Conservation (phyloP, 2,113 vertebrate species). For the Symphodus melops region DNA sequence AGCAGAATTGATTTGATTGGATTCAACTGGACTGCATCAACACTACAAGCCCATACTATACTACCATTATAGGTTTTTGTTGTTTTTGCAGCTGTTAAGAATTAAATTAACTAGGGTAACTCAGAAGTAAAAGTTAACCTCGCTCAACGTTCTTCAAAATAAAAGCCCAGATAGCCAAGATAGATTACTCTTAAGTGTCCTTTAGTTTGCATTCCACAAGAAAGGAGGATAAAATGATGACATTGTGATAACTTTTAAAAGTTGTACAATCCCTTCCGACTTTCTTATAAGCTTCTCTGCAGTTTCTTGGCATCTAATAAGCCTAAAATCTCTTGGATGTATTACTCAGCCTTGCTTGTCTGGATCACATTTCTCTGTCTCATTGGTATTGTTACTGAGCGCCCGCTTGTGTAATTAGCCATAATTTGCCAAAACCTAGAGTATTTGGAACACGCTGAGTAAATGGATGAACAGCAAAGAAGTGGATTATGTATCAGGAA, state of each 20-base stretch:
- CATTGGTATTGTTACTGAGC: background rate
- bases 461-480: background rate
- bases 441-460: background rate
- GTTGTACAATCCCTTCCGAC: background rate
- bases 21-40: too few relatives aligned
- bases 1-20: too few relatives aligned
- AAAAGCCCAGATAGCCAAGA: background rate
- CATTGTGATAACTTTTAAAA: background rate
- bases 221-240: background rate
- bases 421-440: background rate
- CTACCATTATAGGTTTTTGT: too few relatives aligned
- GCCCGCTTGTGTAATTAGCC: background rate
- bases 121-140: background rate
- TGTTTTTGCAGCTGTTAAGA: too few relatives aligned
- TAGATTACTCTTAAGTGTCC: background rate
- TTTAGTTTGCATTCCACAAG: background rate
- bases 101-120: too few relatives aligned
- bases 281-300: background rate
- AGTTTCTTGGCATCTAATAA: background rate
- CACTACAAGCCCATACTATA: too few relatives aligned
- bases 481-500: background rate
- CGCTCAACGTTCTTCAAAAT: background rate
- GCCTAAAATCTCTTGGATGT: background rate
- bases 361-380: background rate
- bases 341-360: background rate